phyloP scores from a whole-genome alignment of 2,113 vertebrate genomes.

The Carassius gibelio region DNA sequence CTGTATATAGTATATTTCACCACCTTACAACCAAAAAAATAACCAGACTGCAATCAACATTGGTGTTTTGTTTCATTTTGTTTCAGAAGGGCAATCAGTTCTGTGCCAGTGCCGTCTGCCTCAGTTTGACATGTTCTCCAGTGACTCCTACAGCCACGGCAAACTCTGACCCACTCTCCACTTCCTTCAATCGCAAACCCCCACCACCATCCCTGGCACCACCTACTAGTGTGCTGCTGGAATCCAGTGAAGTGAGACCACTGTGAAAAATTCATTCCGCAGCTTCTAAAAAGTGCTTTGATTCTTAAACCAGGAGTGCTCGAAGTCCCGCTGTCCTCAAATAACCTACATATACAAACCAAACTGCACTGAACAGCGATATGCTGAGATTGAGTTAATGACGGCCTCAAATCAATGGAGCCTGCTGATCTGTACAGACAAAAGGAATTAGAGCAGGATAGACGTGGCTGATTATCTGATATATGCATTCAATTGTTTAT shows the following conservation, averaged over 20 bases:
- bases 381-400: conserved; percentile 32
- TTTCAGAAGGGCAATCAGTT: conserved; percentile 72
- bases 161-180: conserved; percentile 51
- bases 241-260: conserved; percentile 65
- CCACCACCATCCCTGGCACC: conserved; percentile 20
- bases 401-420: conserved; percentile 9
- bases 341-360: conserved; percentile 44
- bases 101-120: conserved; percentile 62
- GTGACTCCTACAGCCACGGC: conserved; percentile 57
- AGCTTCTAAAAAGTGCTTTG: conserved; percentile 42
- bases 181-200: neutral
- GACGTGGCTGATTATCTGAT: conserved; percentile 5
- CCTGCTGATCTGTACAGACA: conserved; percentile 36
- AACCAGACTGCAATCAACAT: neutral
- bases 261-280: conserved; percentile 64
- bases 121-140: conserved; percentile 66
- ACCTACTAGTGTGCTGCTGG: conserved; percentile 52
- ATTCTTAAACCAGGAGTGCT: conserved; percentile 38
- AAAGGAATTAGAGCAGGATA: conserved; percentile 46
- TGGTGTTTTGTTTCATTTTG: neutral
- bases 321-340: conserved; percentile 38
- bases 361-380: conserved; percentile 20
- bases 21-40: neutral
- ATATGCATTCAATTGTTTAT: neutral
- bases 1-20: neutral